Evolutionary conservation across 2,113 vertebrate genomes (phyloP), one percentile per base, ranked within the genome.

Genomic region (Scytalopus superciliaris): DNA sequence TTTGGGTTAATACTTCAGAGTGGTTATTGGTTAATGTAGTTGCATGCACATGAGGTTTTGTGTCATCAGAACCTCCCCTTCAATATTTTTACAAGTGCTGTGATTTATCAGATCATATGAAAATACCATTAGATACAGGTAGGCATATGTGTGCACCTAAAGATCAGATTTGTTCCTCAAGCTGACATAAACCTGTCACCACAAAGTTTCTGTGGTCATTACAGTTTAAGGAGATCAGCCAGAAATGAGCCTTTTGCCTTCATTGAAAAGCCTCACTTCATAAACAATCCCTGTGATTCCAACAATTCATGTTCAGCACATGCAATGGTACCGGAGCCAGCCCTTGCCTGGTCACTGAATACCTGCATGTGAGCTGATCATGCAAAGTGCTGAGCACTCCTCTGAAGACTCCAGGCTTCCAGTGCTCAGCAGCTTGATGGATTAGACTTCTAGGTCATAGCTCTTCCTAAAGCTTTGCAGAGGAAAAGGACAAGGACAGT

Each of bases 11-110:
- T 92, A 93, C 81, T 89, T 56, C 77, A 81, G 10, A 87, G 94
- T 79, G 57, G 37, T 83, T 89, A 93, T 93, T 94, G 93, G 67
- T 83, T 97, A 97, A 91, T 87, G 94, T 35, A 91, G 90, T 78
- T 86, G 87, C 98, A 97, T 98, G 98, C 98, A 67, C 33, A 60
- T 95, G 97, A 98, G 94, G 84, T 96, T 96, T 97, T 90, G 62
- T 90, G 59, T 87, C 89, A 96, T 79, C 84, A 76, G 49, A 91
- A 83, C 50, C 35, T 78, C 40, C 50, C 44, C 49, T 23, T 77
- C 2, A 2, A 3, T 84, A 55, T 95, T 95, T 96, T 92, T 90
- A 97, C 89, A 97, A 96, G 94, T 75, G 53, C 87, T 94, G 81
- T 96, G 82, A 89, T 94, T 90, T 89, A 93, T 75, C 85, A 94